Evolutionary conservation across 2,797 vertebrate species (phyloP), one percentile per base, ranked within the genome.

Genomic region (Rhinoraja longicauda): DNA sequence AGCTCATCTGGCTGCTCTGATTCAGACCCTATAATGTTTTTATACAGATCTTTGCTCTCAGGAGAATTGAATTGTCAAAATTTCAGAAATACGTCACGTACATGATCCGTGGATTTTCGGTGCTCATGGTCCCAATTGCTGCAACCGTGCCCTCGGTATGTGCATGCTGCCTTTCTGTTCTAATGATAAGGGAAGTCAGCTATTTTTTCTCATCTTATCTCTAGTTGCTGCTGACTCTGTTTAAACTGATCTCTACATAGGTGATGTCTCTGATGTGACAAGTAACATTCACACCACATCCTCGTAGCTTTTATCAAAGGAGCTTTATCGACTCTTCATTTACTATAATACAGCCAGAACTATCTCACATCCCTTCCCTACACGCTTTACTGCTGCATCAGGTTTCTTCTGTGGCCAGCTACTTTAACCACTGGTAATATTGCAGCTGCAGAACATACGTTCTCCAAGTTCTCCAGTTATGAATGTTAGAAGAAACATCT

Each of bases 91-190:
- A 96, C 0, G 15, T 95, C 13, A 97, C 97, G 0, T 95, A 98
- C 95, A 94, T 96, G 62, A 95, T 98, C 70, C 95, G 98, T 5
- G 95, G 93, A 0, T 9, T 98, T 24, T 98, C 98, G 0, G 36
- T 99, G 26, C 17, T 98, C 70, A 99, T 99, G 98, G 95, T 99
- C 59, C 98, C 98, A 1, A 57, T 99, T 26, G 98, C 98, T 0
- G 97, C 98, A 0, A 94, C 96, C 0, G 98, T 99, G 1, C 98
- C 98, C 1, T 98, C 98, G 0, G 99, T 99, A 95, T 98, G 97
- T 96, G 70, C 10, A 26, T 24, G 57, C 2, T 93, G 45, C 21
- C n/a, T 15, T 78, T 21, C 8, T 21, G 17, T 6, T 62, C 17
- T 13, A 29, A 13, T 62, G 26, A 64, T 12, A 62, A 0, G 32